Evolutionary conservation across 2,113 vertebrate genomes (phyloP), one percentile per base, ranked within the genome.

Genomic region (Dermatemys mawii): DNA sequence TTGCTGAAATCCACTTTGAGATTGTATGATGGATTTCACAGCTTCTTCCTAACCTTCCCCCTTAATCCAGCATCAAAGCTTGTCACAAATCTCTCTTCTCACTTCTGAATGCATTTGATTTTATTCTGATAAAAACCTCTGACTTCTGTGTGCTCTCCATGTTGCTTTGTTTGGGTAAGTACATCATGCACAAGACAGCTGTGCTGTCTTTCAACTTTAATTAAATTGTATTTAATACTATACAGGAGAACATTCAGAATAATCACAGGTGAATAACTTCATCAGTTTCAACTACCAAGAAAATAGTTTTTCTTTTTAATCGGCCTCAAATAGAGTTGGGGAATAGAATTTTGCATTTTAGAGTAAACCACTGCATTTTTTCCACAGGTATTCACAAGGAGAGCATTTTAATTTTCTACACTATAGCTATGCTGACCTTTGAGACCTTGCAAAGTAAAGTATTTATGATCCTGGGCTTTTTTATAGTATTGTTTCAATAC

Each of bases 401-500:
- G 87, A 98, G 88, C 96, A 97, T 98, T 98, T 98, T 98, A 98
- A 98, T 98, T 98, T 98, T 97, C 97, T 93, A 95, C 97, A 87
- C 94, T 97, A 93, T 95, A 97, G 96, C 94, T 97, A 87, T 97
- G 97, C 91, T 98, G 97, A 98, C 97, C 98, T 98, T 95, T 89
- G 82, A 97, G 97, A 98, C 97, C 96, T 97, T 97, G 97, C 98
- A 98, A 98, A 98, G 93, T 98, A 98, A 98, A 98, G 98, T 98
- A 98, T 98, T 98, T 98, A 98, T 97, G 97, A 98, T 98, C 96
- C 89, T 94, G 60, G 78, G 89, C 49, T 55, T 92, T 95, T 96
- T 97, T 97, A 97, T 97, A 90, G 90, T 97, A 98, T 98, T 98
- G 98, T 98, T 98, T 98, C 98, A 98, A 97, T 98, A 98, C 98